Conservation (phyloP, 2,113 vertebrate genomes). For the Rattus norvegicus region DNA sequence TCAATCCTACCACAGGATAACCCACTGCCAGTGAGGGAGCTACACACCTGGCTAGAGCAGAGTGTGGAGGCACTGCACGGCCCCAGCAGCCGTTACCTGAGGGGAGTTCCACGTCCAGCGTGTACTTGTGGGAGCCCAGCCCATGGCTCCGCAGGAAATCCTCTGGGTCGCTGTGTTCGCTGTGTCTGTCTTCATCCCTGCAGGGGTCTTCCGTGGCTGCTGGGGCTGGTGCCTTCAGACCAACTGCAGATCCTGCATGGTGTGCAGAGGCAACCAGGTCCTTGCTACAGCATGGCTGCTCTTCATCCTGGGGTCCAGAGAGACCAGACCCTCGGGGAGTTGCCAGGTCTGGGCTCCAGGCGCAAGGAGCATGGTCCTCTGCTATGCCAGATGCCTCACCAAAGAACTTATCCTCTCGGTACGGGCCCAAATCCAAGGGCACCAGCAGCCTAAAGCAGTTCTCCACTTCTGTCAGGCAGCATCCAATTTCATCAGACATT, state of each 20-base stretch:
- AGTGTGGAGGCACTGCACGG: not conserved
- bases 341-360: not conserved
- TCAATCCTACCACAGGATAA: not conserved
- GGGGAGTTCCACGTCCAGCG: constrained; percentile 89
- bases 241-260: not conserved
- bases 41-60: too few relatives aligned
- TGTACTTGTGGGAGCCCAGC: constrained; percentile 93
- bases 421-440: constrained; percentile 83
- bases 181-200: constrained; percentile 41
- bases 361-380: accelerated
- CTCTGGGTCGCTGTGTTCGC: constrained; percentile 78
- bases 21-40: not conserved
- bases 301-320: constrained; percentile 62
- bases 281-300: constrained; percentile 94
- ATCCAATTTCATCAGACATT: constrained; percentile 86
- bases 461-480: constrained; percentile 92
- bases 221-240: not conserved
- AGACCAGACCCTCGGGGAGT: accelerated
- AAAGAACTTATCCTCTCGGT: not conserved
- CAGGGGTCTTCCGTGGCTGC: not conserved
- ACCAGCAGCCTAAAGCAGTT: constrained; percentile 92
- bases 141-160: constrained; percentile 92
- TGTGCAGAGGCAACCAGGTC: constrained; percentile 74
- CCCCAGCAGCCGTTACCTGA: constrained; percentile 84
- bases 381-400: accelerated